Evolutionary conservation across 2,888 invertebrate genomes (phyloP).

Genomic region (Meghimatium bilineatum): DNA sequence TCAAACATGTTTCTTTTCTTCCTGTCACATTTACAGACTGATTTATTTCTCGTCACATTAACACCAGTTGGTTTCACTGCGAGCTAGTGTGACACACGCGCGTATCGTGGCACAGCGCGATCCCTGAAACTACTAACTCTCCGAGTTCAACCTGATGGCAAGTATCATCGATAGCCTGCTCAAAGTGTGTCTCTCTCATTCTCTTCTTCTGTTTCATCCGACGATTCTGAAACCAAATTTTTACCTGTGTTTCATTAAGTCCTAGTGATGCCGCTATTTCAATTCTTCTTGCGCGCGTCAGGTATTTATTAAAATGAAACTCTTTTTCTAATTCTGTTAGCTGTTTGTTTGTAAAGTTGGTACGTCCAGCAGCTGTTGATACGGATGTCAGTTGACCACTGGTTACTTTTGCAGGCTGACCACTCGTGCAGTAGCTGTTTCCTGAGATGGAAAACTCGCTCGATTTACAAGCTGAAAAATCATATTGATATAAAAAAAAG

Average conservation of each 20-base stretch:
- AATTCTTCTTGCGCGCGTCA: constrained; percentile 95
- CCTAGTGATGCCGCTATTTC: constrained; percentile 97
- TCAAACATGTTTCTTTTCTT: too few species aligned
- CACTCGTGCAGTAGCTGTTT: constrained; percentile 17
- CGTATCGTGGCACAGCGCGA: constrained; percentile 55
- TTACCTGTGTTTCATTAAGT: constrained; percentile 92
- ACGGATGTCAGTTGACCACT: constrained; percentile 21
- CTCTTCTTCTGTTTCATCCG: constrained; percentile 78
- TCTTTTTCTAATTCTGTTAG: constrained; percentile 99
- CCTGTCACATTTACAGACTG: too few species aligned
- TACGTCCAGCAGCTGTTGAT: constrained; percentile 83
- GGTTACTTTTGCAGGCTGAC: neutral
- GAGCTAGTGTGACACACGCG: constrained; percentile 42
- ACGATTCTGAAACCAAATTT: constrained; percentile 78
- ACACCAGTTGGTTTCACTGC: neutral
- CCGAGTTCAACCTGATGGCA: constrained; percentile 59
- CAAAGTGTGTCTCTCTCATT: constrained; percentile 73
- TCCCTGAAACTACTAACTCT: constrained; percentile 62
- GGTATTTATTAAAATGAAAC: constrained; percentile 99
- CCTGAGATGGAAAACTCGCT: constrained; percentile 17
- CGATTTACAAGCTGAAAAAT: constrained; percentile 4
- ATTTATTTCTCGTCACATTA: neutral
- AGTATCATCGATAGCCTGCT: constrained; percentile 54
- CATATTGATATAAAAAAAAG: too few species aligned
- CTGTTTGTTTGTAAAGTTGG: constrained; percentile 99